Evolutionary conservation across 2,113 vertebrate species (phyloP), one percentile per base, ranked within the genome.

Genomic region (Sander vitreus): DNA sequence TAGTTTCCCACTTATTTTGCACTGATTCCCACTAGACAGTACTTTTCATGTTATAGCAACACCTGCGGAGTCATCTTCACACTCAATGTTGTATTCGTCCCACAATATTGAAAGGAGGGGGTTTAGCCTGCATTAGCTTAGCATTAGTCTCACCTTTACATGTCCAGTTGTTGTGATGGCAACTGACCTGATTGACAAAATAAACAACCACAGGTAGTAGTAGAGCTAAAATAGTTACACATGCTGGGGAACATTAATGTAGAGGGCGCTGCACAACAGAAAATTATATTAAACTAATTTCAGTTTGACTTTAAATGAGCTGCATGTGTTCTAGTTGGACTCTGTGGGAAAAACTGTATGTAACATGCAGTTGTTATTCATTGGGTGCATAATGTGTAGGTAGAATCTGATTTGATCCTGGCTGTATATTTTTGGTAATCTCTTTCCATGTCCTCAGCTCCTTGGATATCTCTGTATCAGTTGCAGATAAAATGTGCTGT

Each of bases 401-500:
- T 59, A 54, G 39, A 55, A 85, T 74, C 73, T 58, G 75, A 86
- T 85, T 75, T 85, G 68, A 86, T 83, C 73, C 76, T 19, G 10
- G 64, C 65, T 78, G 74, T 90, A 69, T 85, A 79, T 76, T 76
- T 86, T 84, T 67, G 63, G 57, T 80, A 83, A 86, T 88, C 85
- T 76, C 75, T 73, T 51, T 47, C 51, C 19, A 2, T 76, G 73
- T 85, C 83, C 76, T 77, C 73, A 72, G 87, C 80, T 89, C 73
- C 43, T 65, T 33, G 53, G 87, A 80, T 77, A 86, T 89, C 82
- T 80, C 73, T 72, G 69, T 75, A 92, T 93, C 89, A 88, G 88
- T 58, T 79, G 81, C 73, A 88, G 89, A 92, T 92, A 92, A 81
- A 90, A 89, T 91, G 81, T 86, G 71, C 74, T 57, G 87, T 86